Percentiles rank a stretch among this genome's conserved stretches.
Conservation (phyloP, 2,888 invertebrate species). For the Rambutsinella grinnellia region DNA sequence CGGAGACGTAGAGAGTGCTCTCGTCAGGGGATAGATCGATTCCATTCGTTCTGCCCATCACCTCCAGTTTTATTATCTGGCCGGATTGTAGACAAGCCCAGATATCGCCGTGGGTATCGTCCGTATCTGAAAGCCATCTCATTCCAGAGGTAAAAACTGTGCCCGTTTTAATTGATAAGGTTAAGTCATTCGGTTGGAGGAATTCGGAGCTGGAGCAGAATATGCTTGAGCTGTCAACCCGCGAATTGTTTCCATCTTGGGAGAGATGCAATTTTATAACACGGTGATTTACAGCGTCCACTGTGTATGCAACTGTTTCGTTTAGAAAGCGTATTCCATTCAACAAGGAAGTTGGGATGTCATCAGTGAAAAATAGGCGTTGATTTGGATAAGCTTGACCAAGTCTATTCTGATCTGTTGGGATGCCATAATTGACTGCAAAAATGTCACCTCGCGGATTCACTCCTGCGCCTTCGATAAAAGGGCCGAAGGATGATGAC, state of each 20-base stretch:
- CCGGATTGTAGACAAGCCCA: constrained; percentile 56
- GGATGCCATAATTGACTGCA: constrained; percentile 56
- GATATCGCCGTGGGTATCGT: constrained; percentile 59
- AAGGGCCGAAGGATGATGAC: constrained; percentile 51
- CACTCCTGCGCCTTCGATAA: constrained; percentile 59
- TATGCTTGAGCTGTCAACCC: constrained; percentile 10
- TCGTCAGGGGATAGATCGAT: constrained; percentile 62
- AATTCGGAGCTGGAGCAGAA: constrained; percentile 40
- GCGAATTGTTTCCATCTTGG: constrained; percentile 1
- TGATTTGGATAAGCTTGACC: constrained; percentile 57
- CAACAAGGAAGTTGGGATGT: constrained; percentile 13
- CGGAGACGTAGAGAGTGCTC: constrained; percentile 55
- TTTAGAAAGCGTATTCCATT: constrained; percentile 59
- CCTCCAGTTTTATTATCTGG: constrained; percentile 33
- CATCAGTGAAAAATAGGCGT: constrained; percentile 48
- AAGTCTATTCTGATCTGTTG: constrained; percentile 38
- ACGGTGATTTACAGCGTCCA: constrained; percentile 56
- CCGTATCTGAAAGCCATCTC: constrained; percentile 54
- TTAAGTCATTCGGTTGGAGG: constrained; percentile 61
- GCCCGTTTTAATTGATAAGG: constrained; percentile 47
- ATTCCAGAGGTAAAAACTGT: constrained; percentile 60
- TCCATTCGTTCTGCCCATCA: constrained; percentile 63
- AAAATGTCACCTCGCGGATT: constrained; percentile 57
- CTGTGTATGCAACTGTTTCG: constrained; percentile 38
- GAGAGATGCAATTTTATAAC: constrained; percentile 42